phyloP scores from a whole-genome alignment of 2,113 vertebrate species.

The Phalacrocorax brasilianus region DNA sequence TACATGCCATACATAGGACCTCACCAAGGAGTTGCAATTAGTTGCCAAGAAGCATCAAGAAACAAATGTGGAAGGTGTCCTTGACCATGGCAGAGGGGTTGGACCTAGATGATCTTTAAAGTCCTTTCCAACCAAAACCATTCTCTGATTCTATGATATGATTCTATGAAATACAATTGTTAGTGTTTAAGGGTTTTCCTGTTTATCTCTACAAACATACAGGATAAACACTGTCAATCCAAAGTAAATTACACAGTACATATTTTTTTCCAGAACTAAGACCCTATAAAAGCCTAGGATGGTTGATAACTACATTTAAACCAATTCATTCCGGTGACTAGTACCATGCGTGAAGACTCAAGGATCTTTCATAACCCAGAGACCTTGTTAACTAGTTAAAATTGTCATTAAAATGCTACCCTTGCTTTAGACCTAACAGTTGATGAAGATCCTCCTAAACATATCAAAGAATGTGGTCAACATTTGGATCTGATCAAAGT shows the following conservation, averaged over 20 bases:
- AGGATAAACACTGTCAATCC: constrained; percentile 80
- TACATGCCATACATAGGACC: constrained; percentile 69
- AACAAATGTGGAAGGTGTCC: constrained; percentile 43
- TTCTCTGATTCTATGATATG: neutral
- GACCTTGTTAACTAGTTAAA: constrained; percentile 64
- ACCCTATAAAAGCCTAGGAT: constrained; percentile 49
- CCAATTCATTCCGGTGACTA: constrained; percentile 35
- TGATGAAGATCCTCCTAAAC: constrained; percentile 13
- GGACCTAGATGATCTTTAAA: neutral
- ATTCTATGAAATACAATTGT: constrained; percentile 70
- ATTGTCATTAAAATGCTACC: constrained; percentile 31
- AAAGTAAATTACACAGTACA: constrained; percentile 76
- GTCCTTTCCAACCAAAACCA: neutral
- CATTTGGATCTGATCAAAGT: constrained; percentile 13
- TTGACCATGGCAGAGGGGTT: neutral
- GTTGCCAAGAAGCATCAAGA: constrained; percentile 80
- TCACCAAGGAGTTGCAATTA: constrained; percentile 76
- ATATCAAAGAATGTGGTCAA: neutral
- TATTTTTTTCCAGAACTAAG: constrained; percentile 70
- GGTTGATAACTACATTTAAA: constrained; percentile 61
- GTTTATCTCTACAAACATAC: constrained; percentile 82
- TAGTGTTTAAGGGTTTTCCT: constrained; percentile 81
- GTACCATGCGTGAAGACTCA: constrained; percentile 61
- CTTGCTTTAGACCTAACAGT: neutral
- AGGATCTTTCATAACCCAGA: constrained; percentile 34